Conservation (phyloP, 1,140 invertebrate species). For the Microvelia longipes region DNA sequence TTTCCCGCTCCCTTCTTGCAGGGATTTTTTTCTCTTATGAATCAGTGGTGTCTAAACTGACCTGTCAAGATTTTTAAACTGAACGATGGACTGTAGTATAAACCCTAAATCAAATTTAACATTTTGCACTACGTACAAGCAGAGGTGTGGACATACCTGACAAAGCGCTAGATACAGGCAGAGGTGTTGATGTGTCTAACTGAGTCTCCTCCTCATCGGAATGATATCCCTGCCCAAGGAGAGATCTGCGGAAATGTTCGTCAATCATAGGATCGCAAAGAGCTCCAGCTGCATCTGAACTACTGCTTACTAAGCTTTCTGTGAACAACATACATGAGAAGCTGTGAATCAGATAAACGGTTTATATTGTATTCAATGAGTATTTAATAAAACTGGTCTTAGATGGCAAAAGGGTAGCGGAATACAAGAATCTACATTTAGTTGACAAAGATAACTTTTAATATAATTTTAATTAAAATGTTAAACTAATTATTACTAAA, state of each 20-base stretch:
- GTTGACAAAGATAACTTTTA: too few relatives aligned
- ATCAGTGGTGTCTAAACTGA: too few relatives aligned
- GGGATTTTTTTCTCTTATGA: too few relatives aligned
- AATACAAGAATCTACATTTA: too few relatives aligned
- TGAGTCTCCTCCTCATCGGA: not conserved
- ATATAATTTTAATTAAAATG: not conserved
- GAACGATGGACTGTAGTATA: too few relatives aligned
- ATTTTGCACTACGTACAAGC: too few relatives aligned
- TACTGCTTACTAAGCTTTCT: slow-evolving; percentile 7
- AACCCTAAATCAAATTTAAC: too few relatives aligned
- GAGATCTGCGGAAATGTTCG: slow-evolving; percentile 83
- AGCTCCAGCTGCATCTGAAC: slow-evolving; percentile 20
- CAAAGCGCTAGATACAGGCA: not conserved
- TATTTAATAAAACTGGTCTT: too few relatives aligned
- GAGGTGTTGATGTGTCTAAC: not conserved
- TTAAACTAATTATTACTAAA: not conserved
- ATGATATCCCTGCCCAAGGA: slow-evolving; percentile 27
- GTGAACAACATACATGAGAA: not conserved
- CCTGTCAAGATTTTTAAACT: too few relatives aligned
- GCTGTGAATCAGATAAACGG: not conserved
- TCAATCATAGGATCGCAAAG: slow-evolving; percentile 76
- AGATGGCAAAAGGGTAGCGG: too few relatives aligned
- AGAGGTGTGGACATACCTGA: too few relatives aligned
- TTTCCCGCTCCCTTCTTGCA: too few relatives aligned
- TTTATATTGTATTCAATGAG: not conserved